phyloP scores from a whole-genome alignment of 2,113 vertebrate species.

The Pseudorectes ferrugineus region DNA sequence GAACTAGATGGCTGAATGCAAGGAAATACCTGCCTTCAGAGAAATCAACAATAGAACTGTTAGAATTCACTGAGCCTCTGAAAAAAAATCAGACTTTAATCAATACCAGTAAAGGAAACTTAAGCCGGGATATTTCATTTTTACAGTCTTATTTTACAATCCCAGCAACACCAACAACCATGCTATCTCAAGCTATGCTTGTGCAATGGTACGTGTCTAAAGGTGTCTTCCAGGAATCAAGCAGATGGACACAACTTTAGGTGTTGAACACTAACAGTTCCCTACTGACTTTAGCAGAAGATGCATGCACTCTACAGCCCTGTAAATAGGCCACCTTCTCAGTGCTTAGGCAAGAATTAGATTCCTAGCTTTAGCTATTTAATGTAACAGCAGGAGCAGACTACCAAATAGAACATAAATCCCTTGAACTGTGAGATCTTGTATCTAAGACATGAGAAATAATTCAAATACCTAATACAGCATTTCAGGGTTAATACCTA shows the following conservation, averaged over 20 bases:
- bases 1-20: neutral
- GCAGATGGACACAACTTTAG: neutral
- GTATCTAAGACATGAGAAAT: neutral
- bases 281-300: neutral
- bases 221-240: neutral
- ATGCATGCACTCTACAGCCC: neutral
- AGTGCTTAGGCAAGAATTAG: neutral
- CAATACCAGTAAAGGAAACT: neutral
- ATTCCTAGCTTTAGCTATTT: neutral
- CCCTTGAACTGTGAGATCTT: neutral
- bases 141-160: neutral
- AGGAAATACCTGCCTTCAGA: neutral
- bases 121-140: neutral
- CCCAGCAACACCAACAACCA: neutral
- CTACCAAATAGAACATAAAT: conserved; percentile 10
- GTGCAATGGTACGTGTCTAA: fast-evolving
- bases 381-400: neutral
- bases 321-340: neutral
- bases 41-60: neutral
- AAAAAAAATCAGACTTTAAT: neutral
- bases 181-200: neutral
- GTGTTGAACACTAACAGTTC: neutral
- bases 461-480: neutral
- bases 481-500: neutral
- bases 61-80: neutral